Conservation (phyloP, 2,797 vertebrate species). For the Apogon hyalosoma region DNA sequence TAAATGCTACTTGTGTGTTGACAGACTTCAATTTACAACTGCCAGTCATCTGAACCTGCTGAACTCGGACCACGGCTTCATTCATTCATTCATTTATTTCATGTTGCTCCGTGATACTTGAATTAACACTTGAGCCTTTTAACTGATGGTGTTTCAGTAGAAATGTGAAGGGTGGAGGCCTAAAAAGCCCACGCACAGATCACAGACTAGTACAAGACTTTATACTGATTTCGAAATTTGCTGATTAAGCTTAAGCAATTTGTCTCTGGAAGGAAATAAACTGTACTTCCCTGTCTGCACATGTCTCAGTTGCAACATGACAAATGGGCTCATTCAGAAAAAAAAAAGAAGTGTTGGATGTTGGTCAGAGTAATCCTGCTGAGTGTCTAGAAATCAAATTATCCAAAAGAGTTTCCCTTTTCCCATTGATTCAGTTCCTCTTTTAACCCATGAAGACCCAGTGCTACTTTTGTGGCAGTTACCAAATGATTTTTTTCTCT, state of each 20-base stretch:
- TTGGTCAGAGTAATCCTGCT: background rate
- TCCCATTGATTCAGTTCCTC: background rate
- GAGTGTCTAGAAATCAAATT: slow-evolving; percentile 12
- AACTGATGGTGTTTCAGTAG: background rate
- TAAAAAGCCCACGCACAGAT: background rate
- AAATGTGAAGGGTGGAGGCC: background rate
- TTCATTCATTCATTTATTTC: too few species aligned
- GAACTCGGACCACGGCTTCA: too few species aligned
- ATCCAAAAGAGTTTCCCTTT: slow-evolving; percentile 19
- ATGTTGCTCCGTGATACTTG: too few species aligned
- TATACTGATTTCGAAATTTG: slow-evolving; percentile 32
- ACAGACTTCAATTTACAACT: too few species aligned
- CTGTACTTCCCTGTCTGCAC: slow-evolving; percentile 31
- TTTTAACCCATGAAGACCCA: too few species aligned
- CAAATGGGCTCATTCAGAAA: slow-evolving; percentile 16
- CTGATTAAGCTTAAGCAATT: slow-evolving; percentile 23
- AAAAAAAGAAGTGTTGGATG: slow-evolving; percentile 9
- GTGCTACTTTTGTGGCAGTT: too few species aligned
- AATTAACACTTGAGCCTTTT: too few species aligned
- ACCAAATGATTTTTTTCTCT: background rate
- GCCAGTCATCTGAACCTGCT: too few species aligned
- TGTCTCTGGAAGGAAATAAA: slow-evolving; percentile 9
- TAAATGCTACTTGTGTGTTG: too few species aligned
- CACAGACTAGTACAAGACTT: background rate
- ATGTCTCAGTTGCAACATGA: slow-evolving; percentile 29